Percentiles rank a stretch among this genome's conserved stretches.
Conservation (phyloP, 2,797 vertebrate species). For the Hippocampus kuda region DNA sequence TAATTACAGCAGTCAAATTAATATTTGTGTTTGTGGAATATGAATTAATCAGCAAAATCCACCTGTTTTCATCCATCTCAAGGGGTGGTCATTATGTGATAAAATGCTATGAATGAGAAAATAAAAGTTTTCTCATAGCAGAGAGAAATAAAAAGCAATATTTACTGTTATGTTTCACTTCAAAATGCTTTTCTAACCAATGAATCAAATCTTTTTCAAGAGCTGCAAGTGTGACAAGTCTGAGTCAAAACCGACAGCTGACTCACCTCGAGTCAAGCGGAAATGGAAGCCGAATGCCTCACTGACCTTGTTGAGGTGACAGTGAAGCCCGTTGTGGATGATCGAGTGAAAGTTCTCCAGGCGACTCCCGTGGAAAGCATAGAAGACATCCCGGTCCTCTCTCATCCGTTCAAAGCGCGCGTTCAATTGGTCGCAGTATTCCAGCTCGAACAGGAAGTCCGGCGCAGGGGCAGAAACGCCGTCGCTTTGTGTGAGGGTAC, state of each 20-base stretch:
- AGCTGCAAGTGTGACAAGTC: not conserved
- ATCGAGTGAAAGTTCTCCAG: constrained; percentile 99
- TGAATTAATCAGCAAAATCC: no score
- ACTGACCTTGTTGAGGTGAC: constrained; percentile 75
- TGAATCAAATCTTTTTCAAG: not conserved
- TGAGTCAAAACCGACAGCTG: not conserved
- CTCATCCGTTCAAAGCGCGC: constrained; percentile 80
- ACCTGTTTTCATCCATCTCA: no score
- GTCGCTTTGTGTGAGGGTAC: constrained; percentile 72
- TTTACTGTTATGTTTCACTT: no score
- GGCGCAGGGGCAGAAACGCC: constrained; percentile 71
- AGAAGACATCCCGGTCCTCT: constrained; percentile 81
- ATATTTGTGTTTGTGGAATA: no score
- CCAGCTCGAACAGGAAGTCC: constrained; percentile 89
- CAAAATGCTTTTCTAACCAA: not conserved
- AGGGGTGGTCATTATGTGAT: no score
- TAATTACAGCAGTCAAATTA: no score
- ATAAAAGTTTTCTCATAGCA: no score
- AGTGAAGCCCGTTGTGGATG: constrained; percentile 90
- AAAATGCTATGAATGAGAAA: no score
- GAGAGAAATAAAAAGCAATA: no score
- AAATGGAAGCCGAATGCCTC: not conserved
- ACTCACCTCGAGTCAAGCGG: not conserved
- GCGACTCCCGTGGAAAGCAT: constrained; percentile 93
- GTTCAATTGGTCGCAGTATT: constrained; percentile 82